These are phyloP conservation scores for Drosophila funebris DNA, from an alignment of 1,140 invertebrate species.

Conservation along the genomic window DNA sequence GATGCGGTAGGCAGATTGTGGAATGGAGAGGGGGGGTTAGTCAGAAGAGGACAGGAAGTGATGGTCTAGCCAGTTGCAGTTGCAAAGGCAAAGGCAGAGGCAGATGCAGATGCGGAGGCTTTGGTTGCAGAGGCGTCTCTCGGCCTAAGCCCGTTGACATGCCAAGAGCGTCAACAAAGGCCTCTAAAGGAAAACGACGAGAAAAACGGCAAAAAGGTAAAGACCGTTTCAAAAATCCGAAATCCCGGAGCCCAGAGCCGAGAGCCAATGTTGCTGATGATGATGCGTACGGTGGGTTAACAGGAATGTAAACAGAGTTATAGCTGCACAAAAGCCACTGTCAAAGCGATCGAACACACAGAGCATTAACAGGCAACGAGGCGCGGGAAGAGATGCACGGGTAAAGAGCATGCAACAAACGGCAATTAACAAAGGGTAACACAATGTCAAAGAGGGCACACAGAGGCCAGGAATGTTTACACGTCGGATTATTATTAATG, in stretches of 20 bases:
- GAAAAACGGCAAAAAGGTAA: slow-evolving; percentile 44
- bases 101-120: slow-evolving; percentile 39
- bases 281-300: slow-evolving; percentile 52
- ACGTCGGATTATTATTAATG: slow-evolving; percentile 63
- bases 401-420: slow-evolving; percentile 57
- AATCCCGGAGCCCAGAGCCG: slow-evolving; percentile 11
- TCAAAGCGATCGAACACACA: slow-evolving; percentile 62
- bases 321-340: slow-evolving; percentile 45
- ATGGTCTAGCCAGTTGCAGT: slow-evolving; percentile 43
- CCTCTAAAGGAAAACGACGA: slow-evolving; percentile 40
- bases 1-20: background rate
- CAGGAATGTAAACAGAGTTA: slow-evolving; percentile 65
- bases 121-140: slow-evolving; percentile 45
- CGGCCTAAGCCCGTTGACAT: slow-evolving; percentile 70
- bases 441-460: slow-evolving; percentile 41
- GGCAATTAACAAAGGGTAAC: slow-evolving; percentile 62
- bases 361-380: slow-evolving; percentile 57
- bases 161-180: slow-evolving; percentile 74
- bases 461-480: slow-evolving; percentile 50
- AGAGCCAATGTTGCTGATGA: background rate
- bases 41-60: slow-evolving; percentile 42
- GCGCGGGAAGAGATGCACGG: slow-evolving; percentile 1
- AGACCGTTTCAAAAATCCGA: slow-evolving; percentile 32
- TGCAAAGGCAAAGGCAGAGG: slow-evolving; percentile 36
- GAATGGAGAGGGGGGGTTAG: slow-evolving; percentile 5